These are phyloP conservation scores for Xestia sexstrigata DNA, from an alignment of 2,888 invertebrate genomes.

Conservation along the genomic window DNA sequence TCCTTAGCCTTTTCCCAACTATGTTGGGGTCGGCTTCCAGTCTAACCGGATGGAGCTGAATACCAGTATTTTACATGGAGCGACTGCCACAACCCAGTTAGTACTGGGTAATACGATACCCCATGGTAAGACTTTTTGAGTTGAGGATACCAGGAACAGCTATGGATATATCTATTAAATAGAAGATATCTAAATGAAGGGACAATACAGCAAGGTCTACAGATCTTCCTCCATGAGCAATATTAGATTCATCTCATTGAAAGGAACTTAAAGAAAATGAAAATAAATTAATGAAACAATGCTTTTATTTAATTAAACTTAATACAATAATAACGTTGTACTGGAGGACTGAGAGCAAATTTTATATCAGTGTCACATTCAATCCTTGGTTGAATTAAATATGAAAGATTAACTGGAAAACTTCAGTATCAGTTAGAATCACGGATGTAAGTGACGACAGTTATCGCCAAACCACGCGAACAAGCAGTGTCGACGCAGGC, in stretches of 20 bases:
- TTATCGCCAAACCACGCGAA: not conserved
- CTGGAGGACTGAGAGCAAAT: constrained; percentile 24
- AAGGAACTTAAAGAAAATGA: not conserved
- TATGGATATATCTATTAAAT: too few species aligned
- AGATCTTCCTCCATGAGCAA: too few species aligned
- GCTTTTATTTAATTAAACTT: constrained; percentile 26
- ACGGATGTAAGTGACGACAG: not conserved
- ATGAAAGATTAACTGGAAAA: not conserved
- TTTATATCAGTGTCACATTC: constrained; percentile 24
- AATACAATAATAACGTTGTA: not conserved
- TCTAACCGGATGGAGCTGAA: too few species aligned
- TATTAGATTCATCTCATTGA: not conserved
- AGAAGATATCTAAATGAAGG: too few species aligned
- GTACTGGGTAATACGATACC: too few species aligned
- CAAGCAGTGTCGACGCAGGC: not conserved
- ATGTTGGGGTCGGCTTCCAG: too few species aligned
- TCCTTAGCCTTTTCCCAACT: too few species aligned
- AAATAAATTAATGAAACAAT: not conserved
- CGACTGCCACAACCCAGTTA: too few species aligned
- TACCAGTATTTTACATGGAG: too few species aligned
- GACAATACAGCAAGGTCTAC: too few species aligned
- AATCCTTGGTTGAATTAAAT: not conserved
- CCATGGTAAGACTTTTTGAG: too few species aligned
- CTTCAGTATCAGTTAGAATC: not conserved
- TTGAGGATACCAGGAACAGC: too few species aligned